Evolutionary conservation across 2,888 invertebrate genomes (phyloP).

Genomic region (Clepsis dumicolana): DNA sequence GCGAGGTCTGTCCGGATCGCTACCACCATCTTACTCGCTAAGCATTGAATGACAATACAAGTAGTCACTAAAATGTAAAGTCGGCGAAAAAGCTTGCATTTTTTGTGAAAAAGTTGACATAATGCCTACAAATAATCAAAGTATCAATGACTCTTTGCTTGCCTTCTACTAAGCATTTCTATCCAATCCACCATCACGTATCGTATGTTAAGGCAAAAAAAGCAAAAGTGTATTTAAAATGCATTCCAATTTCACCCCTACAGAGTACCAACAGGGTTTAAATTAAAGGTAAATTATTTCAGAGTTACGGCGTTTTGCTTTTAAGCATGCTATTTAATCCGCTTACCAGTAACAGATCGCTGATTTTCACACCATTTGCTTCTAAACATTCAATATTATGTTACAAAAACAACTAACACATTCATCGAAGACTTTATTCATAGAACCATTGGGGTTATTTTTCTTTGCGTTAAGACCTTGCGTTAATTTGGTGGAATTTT

Average conservation of each 20-base stretch:
- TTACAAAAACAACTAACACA: neutral
- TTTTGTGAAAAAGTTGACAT: too few species aligned
- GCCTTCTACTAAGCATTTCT: constrained; percentile 48
- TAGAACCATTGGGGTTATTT: constrained; percentile 25
- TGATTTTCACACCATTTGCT: constrained; percentile 66
- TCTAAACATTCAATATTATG: constrained; percentile 57
- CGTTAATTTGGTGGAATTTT: constrained; percentile 46
- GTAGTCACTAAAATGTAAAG: too few species aligned
- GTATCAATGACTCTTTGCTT: neutral
- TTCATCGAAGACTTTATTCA: constrained; percentile 20
- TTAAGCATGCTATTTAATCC: constrained; percentile 70
- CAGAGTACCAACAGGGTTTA: neutral
- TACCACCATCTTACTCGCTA: too few species aligned
- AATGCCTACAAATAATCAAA: neutral
- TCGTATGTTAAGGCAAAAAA: neutral
- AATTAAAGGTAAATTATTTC: neutral
- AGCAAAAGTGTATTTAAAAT: neutral
- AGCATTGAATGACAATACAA: too few species aligned
- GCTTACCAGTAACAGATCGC: constrained; percentile 80
- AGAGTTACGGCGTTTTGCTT: neutral
- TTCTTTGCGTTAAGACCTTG: constrained; percentile 14
- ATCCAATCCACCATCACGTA: constrained; percentile 58
- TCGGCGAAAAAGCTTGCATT: too few species aligned
- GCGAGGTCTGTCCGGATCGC: too few species aligned
- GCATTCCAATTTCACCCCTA: neutral